These are phyloP conservation scores for Gymnothorax javanicus DNA, from an alignment of 2,797 vertebrate genomes.

Conservation along the genomic window DNA sequence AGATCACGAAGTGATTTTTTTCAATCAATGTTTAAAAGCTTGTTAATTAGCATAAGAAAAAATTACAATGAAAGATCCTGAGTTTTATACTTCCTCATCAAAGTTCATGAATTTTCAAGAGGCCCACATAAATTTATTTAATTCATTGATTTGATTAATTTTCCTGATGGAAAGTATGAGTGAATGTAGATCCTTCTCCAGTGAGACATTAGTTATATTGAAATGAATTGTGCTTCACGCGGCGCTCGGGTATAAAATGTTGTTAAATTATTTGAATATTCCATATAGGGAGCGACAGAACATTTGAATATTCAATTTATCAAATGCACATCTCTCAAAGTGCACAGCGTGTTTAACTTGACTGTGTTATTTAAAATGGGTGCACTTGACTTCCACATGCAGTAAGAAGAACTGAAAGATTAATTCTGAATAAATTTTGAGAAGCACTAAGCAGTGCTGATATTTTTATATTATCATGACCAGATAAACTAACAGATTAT, in stretches of 20 bases:
- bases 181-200: background rate
- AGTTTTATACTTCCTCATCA: background rate
- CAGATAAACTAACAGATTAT: background rate
- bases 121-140: background rate
- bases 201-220: background rate
- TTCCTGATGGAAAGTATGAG: background rate
- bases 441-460: background rate
- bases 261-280: slow-evolving; percentile 13
- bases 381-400: background rate
- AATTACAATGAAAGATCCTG: background rate
- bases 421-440: background rate
- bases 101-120: background rate
- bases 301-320: background rate
- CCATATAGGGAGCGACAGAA: background rate
- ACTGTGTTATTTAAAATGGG: background rate
- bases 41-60: slow-evolving; percentile 3
- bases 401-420: background rate
- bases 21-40: background rate
- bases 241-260: background rate
- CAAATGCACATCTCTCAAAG: background rate
- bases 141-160: slow-evolving; percentile 9
- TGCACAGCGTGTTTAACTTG: background rate
- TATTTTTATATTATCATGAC: background rate
- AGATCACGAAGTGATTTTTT: background rate
- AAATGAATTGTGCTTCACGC: background rate